Evolutionary conservation across 2,113 vertebrate species (phyloP), one percentile per base, ranked within the genome.

Genomic region (Cyanoderma ruficeps): DNA sequence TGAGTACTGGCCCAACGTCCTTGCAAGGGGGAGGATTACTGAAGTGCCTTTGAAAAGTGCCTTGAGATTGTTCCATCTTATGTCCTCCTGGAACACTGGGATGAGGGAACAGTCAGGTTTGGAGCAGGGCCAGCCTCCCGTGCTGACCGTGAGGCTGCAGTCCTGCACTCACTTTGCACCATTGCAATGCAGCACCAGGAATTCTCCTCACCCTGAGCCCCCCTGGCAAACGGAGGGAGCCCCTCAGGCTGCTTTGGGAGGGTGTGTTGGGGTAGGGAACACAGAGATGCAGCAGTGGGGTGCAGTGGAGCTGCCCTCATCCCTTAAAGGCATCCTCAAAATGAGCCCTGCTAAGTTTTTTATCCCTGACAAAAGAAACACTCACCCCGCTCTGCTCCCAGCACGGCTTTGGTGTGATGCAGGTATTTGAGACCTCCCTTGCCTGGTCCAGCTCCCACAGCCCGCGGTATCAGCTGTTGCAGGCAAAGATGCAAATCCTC

Each of bases 321-420:
- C 35, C 50, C 25, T 7, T 33, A 15, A 70, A 84, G 18, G 8
- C 23, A 46, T 7, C 42, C 52, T 67, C 23, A 25, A 7, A 35
- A 50, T 27, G 35, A 42, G 1, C 47, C 25, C 5, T 17, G 5
- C 11, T 11, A 1, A 2, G 17, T 24, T 18, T 21, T 11, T 2
- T 9, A 7, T 13, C 68, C 41, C 64, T 2, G 6, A 13, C 0
- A 5, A 33, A 56, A 9, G 10, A 60, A 44, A 31, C 0, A 0
- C 33, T 8, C 1, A 4, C 7, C 4, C 0, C 24, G 13, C 31
- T 57, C 41, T 47, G 61, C 31, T 81, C 60, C 60, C 2, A 2
- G 2, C 49, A 2, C 1, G 0, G 6, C 72, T 61, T 57, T 7
- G 8, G 5, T 6, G 19, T 3, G 56, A 42, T 50, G 60, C 42